A percentile compares a stretch with the other conserved stretches of the same genome.
These are phyloP conservation scores for Calephelis perditalis DNA, from an alignment of 2,888 invertebrate genomes.

Conservation along the genomic window DNA sequence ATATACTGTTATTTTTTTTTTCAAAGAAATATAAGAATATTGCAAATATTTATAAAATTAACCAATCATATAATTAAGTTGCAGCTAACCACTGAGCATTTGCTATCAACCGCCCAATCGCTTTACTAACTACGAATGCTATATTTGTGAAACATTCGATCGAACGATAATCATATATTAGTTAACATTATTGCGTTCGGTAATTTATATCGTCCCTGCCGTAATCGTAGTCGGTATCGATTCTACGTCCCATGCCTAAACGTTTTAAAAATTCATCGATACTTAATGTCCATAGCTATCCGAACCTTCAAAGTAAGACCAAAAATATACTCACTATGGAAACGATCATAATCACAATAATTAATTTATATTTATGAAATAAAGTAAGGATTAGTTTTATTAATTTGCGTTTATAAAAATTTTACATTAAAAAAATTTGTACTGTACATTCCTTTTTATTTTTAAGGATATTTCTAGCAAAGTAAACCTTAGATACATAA, in stretches of 20 bases:
- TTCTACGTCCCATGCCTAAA: conserved; percentile 67
- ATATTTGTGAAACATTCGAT: not conserved
- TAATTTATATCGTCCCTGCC: conserved; percentile 46
- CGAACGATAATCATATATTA: conserved; percentile 3
- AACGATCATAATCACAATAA: not conserved
- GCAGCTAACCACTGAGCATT: conserved; percentile 11
- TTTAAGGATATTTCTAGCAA: not conserved
- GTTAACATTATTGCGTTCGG: conserved; percentile 12
- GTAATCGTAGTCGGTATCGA: conserved; percentile 57
- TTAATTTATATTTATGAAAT: conserved; percentile 1
- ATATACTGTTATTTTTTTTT: not conserved
- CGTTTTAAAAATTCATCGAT: conserved; percentile 71
- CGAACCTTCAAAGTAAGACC: conserved; percentile 46
- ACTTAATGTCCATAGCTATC: conserved; percentile 53
- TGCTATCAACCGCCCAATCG: conserved; percentile 19
- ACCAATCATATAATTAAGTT: not conserved
- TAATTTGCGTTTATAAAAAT: not conserved
- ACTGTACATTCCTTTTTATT: conserved; percentile 12
- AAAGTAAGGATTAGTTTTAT: not conserved
- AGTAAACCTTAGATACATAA: conserved; percentile 9
- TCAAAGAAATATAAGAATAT: not conserved
- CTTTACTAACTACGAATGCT: conserved; percentile 16
- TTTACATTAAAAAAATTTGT: not conserved
- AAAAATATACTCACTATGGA: conserved; percentile 25
- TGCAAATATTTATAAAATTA: not conserved